Evolutionary conservation across 2,888 invertebrate species (phyloP).

Genomic region (Synergus itoensis): DNA sequence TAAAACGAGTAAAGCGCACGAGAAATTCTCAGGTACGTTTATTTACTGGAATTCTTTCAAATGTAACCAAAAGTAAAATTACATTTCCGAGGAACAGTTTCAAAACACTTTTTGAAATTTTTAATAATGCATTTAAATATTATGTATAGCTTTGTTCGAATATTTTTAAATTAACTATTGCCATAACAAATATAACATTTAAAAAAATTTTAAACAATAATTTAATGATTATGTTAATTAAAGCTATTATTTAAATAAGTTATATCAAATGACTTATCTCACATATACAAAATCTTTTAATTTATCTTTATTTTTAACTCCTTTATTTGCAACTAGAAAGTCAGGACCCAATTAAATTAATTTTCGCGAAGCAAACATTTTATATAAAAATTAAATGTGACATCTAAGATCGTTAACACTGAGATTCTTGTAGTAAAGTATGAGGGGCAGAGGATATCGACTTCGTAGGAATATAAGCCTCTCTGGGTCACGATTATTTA

Average conservation of each 20-base stretch:
- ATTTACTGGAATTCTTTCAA: neutral
- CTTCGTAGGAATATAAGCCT: slow-evolving; percentile 67
- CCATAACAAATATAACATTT: too few relatives aligned
- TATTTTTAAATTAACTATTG: too few relatives aligned
- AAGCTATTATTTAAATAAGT: too few relatives aligned
- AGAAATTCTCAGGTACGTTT: neutral
- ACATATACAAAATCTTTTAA: neutral
- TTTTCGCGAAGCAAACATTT: neutral
- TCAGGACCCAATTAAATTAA: neutral
- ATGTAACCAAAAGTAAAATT: neutral
- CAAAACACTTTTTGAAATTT: neutral
- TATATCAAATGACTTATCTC: too few relatives aligned
- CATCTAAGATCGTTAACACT: neutral
- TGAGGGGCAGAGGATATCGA: slow-evolving; percentile 58
- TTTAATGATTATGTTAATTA: too few relatives aligned
- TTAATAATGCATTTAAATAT: too few relatives aligned
- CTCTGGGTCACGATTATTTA: slow-evolving; percentile 78
- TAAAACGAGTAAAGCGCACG: neutral
- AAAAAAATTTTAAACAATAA: too few relatives aligned
- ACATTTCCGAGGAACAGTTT: neutral
- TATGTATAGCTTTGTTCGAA: too few relatives aligned
- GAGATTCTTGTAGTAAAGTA: neutral
- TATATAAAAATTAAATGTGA: slow-evolving; percentile 5
- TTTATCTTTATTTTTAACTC: neutral
- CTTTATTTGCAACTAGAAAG: neutral